Conservation (phyloP, 1,140 invertebrate genomes). For the Neodiprion fabricii region DNA sequence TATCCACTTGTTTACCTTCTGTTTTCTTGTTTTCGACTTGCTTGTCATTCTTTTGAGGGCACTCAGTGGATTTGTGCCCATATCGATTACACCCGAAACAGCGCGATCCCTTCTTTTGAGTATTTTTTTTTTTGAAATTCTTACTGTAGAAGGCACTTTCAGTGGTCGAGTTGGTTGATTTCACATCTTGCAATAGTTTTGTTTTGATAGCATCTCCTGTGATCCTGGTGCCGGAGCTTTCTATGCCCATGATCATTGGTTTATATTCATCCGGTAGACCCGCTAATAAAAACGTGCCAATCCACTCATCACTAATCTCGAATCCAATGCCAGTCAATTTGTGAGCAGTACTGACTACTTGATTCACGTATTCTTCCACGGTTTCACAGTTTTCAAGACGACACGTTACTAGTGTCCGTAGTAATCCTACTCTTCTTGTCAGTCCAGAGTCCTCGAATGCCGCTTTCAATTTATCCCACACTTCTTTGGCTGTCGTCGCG, state of each 20-base stretch:
- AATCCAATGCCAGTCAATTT: constrained; percentile 43
- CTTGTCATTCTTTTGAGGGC: not conserved
- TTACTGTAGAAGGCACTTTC: constrained; percentile 10
- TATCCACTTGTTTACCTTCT: not conserved
- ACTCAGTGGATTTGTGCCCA: not conserved
- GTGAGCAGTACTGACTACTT: constrained; percentile 44
- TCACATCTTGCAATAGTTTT: constrained; percentile 51
- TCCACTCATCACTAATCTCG: constrained; percentile 46
- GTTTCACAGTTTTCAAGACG: constrained; percentile 36
- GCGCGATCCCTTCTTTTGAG: not conserved
- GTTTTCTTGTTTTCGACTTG: not conserved
- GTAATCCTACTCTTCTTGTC: constrained; percentile 44
- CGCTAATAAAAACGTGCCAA: constrained; percentile 47
- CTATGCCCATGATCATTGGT: constrained; percentile 55
- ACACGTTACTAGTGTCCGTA: constrained; percentile 39
- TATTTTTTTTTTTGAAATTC: not conserved
- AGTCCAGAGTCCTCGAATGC: constrained; percentile 46
- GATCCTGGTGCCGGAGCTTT: constrained; percentile 45
- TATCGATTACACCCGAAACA: constrained; percentile 1
- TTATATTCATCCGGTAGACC: constrained; percentile 48
- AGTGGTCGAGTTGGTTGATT: not conserved
- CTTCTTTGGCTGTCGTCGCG: constrained; percentile 31
- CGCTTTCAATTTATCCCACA: constrained; percentile 39
- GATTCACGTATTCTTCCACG: constrained; percentile 47
- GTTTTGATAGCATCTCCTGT: constrained; percentile 49